These are phyloP conservation scores for Petrocephalus schoutedeni DNA, from an alignment of 2,797 vertebrate species.

Conservation along the genomic window DNA sequence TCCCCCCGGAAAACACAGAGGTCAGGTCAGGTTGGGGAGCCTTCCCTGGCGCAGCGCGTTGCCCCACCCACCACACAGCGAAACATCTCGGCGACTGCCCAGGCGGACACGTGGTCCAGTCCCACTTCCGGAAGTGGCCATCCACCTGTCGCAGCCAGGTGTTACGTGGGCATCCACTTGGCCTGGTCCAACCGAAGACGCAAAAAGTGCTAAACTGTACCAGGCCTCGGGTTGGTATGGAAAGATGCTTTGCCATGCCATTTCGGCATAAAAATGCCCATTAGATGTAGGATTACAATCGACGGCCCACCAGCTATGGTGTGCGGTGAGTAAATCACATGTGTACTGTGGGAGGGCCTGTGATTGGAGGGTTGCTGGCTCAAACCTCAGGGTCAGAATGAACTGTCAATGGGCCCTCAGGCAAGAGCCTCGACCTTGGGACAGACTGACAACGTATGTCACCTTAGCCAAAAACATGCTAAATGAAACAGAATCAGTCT, in stretches of 20 bases:
- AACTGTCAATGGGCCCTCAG: not conserved
- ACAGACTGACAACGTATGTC: not conserved
- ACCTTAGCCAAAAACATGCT: not conserved
- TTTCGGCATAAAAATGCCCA: constrained; percentile 41
- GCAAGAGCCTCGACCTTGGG: not conserved
- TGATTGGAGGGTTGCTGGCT: not conserved
- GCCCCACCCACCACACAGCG: too few species aligned
- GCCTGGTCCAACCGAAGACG: constrained; percentile 33
- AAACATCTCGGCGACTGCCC: too few species aligned
- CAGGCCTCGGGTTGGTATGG: constrained; percentile 57
- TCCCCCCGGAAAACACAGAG: constrained; percentile 2
- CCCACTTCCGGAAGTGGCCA: too few species aligned
- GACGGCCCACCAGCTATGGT: not conserved
- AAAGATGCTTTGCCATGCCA: constrained; percentile 50
- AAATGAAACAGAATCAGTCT: not conserved
- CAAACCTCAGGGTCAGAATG: not conserved
- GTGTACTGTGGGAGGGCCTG: not conserved
- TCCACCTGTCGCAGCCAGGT: too few species aligned
- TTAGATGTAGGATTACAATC: not conserved
- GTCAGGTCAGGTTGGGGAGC: too few species aligned
- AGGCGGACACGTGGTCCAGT: too few species aligned
- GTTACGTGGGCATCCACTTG: constrained; percentile 6
- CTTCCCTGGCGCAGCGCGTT: too few species aligned
- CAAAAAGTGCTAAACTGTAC: constrained; percentile 45
- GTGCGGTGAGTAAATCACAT: not conserved